These are phyloP conservation scores for Conomelus anceps DNA, from an alignment of 2,888 invertebrate genomes.

Conservation along the genomic window DNA sequence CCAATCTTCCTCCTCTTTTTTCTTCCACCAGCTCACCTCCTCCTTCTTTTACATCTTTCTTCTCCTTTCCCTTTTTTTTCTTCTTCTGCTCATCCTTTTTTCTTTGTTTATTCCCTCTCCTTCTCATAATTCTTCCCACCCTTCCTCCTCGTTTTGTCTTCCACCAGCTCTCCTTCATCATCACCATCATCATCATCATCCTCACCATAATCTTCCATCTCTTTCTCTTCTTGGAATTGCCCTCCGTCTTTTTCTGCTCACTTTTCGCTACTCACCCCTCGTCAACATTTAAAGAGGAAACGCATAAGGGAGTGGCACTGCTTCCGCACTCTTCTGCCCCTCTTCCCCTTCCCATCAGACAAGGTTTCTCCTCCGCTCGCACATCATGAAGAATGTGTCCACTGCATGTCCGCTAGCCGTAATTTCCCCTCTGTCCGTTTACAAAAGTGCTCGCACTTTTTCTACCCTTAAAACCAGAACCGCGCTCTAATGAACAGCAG, in stretches of 20 bases:
- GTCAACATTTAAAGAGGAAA: background rate
- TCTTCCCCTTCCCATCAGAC: background rate
- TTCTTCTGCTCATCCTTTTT: no score
- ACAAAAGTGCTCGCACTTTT: background rate
- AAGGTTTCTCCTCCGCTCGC: background rate
- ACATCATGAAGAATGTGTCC: background rate
- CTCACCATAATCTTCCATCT: no score
- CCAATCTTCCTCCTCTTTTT: no score
- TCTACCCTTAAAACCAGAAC: background rate
- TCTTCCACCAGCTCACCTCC: no score
- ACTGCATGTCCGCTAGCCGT: background rate
- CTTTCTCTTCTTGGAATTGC: background rate
- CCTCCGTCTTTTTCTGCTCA: background rate
- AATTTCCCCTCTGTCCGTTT: background rate
- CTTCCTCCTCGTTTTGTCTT: no score
- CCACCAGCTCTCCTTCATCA: no score
- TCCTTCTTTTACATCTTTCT: no score
- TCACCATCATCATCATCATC: no score
- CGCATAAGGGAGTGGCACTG: background rate
- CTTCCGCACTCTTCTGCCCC: background rate
- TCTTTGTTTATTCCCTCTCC: no score
- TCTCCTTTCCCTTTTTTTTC: no score
- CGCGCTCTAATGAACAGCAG: background rate
- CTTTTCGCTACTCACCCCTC: background rate
- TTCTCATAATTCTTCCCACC: no score